These are phyloP conservation scores for Metallyticus violacea DNA, from an alignment of 2,888 invertebrate species.

Conservation along the genomic window DNA sequence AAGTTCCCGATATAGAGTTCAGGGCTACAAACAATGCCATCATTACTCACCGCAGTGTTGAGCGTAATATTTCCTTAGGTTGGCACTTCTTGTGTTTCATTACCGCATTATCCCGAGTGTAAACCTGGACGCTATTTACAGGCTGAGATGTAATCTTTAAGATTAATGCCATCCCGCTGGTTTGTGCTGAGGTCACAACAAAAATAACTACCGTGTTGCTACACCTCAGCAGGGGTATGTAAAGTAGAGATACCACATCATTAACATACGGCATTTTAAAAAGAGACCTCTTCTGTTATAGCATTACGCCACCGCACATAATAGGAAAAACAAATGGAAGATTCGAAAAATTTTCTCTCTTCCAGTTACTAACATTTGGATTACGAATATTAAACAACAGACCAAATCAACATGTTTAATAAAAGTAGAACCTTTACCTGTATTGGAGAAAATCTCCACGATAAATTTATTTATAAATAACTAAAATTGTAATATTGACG, in stretches of 20 bases:
- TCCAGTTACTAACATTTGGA: too few relatives aligned
- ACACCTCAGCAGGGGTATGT: background rate
- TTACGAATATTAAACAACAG: too few relatives aligned
- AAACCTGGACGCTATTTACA: background rate
- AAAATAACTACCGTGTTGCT: background rate
- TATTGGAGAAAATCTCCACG: too few relatives aligned
- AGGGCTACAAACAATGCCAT: background rate
- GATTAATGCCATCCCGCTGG: background rate
- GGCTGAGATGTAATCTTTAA: background rate
- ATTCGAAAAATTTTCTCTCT: too few relatives aligned
- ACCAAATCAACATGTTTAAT: too few relatives aligned
- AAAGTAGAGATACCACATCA: background rate
- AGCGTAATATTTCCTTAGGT: background rate
- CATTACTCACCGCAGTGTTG: background rate
- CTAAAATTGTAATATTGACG: too few relatives aligned
- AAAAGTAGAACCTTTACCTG: too few relatives aligned
- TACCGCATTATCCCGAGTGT: background rate
- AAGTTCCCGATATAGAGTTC: too few relatives aligned
- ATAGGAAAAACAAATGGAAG: too few relatives aligned
- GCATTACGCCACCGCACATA: too few relatives aligned
- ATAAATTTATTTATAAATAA: too few relatives aligned
- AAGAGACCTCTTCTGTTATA: background rate
- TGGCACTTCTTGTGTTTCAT: background rate
- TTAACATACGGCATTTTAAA: background rate
- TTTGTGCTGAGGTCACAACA: background rate